A percentile compares a stretch with the other conserved stretches of the same genome.
These are phyloP conservation scores for Oligia latruncula DNA, from an alignment of 2,888 invertebrate genomes.

Conservation along the genomic window DNA sequence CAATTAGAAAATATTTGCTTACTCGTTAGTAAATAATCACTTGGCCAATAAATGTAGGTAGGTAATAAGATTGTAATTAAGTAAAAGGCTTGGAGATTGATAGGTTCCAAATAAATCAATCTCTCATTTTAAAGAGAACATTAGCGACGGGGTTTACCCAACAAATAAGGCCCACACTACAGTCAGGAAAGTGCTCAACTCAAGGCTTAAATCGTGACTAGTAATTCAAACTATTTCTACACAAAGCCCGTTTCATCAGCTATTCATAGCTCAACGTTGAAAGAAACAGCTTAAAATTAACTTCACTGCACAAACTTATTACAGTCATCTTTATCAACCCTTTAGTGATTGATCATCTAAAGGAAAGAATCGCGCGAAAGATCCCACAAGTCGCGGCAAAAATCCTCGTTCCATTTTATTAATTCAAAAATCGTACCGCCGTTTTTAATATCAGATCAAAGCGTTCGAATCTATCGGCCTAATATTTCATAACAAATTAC, in stretches of 20 bases:
- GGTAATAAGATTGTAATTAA: not conserved
- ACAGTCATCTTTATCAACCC: not conserved
- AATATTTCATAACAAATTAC: slow-evolving; percentile 84
- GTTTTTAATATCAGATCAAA: slow-evolving; percentile 62
- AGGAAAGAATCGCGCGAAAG: slow-evolving; percentile 2
- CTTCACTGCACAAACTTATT: slow-evolving; percentile 30
- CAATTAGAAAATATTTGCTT: no score
- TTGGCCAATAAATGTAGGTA: not conserved
- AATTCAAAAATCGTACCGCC: slow-evolving; percentile 56
- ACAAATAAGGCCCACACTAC: not conserved
- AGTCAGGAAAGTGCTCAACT: not conserved
- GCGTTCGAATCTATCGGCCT: slow-evolving; percentile 71
- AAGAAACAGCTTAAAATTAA: slow-evolving; percentile 1
- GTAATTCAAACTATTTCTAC: not conserved
- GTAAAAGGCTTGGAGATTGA: not conserved
- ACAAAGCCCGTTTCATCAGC: not conserved
- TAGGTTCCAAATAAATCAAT: not conserved
- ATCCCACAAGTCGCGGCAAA: slow-evolving; percentile 48
- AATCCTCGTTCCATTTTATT: slow-evolving; percentile 57
- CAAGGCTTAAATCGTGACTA: not conserved
- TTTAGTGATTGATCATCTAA: slow-evolving; percentile 34
- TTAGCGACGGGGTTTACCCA: not conserved
- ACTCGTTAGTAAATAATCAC: not conserved
- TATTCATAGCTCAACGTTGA: not conserved
- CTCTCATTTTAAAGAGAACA: not conserved